Evolutionary conservation across 2,797 vertebrate genomes (phyloP).

Genomic region (Dicrostonyx torquatus): DNA sequence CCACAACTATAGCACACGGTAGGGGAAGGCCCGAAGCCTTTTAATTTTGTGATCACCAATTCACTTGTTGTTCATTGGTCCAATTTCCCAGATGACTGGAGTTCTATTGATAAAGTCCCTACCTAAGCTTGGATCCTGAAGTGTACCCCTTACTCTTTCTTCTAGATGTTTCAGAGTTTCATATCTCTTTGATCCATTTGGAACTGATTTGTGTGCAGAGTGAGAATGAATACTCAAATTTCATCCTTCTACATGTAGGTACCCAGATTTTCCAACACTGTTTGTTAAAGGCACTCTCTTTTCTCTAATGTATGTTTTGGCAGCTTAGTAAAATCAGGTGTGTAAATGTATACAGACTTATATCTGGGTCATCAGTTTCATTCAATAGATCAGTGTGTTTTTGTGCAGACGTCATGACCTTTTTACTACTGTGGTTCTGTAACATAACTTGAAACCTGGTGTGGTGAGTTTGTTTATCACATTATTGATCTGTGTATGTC

Average conservation of each 20-base stretch:
- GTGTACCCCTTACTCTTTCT: background rate
- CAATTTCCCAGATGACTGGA: background rate
- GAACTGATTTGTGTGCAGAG: background rate
- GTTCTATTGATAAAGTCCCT: background rate
- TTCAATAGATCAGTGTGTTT: background rate
- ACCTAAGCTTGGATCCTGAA: background rate
- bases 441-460: background rate
- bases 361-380: background rate
- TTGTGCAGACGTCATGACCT: background rate
- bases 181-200: background rate
- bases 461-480: background rate
- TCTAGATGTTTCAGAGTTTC: background rate
- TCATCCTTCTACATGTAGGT: background rate
- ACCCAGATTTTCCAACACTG: background rate
- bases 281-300: background rate
- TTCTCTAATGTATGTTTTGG: background rate
- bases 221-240: background rate
- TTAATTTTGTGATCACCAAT: background rate
- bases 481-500: background rate
- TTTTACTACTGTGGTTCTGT: background rate
- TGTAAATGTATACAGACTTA: background rate
- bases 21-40: background rate
- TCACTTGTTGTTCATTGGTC: background rate
- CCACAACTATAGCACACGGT: background rate
- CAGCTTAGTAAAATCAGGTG: background rate